Base-by-base conservation (phyloP, 2,113 vertebrate genomes). In the Cathartes aura region DNA sequence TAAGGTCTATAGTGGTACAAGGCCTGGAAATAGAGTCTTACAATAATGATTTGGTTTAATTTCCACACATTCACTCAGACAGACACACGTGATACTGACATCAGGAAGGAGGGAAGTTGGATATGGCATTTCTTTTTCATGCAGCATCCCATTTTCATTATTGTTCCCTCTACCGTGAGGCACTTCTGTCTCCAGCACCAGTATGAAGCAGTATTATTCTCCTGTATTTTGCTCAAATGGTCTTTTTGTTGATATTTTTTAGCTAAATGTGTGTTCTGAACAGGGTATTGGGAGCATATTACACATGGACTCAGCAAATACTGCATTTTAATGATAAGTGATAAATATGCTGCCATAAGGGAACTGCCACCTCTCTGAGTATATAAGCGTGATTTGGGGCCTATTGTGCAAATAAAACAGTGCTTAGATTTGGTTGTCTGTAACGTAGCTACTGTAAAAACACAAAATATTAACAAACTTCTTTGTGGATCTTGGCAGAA, bases 341-440 rank as follows among this genome's bases (percentile, higher is more conserved):
- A 93, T 73, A 91, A 94, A 87, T 58, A 91, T 7, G 14, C 34
- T 75, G 52, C 66, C 55, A 34, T 53, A 26, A 59, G 30, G 82
- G 82, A 86, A 71, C 38, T 78, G 17, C 26, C 12, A 80, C n/a
- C 60, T 53, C 60, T 53, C 21, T 84, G 30, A 87, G 84, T 78
- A 86, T 4, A 24, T 34, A 74, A 53, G 11, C 1, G 1, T 58
- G 45, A 86, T 47, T 63, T 68, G 73, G 58, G 66, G 66, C 26
- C 42, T 58, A 12, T 58, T 93, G 36, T 76, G 59, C 43, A 79
- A 90, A 50, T 72, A 76, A 76, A 92, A 82, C 36, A 76, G 50
- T 72, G 62, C 56, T 97, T 88, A 71, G 17, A 91, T 89, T 47
- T 73, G 75, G 53, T 48, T 81, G 59, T 47, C 72, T 85, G 53